Percentiles rank a stretch among this genome's conserved stretches.
These are phyloP conservation scores for Chromoteleia sp. DNA, from an alignment of 2,888 invertebrate species.

Conservation along the genomic window DNA sequence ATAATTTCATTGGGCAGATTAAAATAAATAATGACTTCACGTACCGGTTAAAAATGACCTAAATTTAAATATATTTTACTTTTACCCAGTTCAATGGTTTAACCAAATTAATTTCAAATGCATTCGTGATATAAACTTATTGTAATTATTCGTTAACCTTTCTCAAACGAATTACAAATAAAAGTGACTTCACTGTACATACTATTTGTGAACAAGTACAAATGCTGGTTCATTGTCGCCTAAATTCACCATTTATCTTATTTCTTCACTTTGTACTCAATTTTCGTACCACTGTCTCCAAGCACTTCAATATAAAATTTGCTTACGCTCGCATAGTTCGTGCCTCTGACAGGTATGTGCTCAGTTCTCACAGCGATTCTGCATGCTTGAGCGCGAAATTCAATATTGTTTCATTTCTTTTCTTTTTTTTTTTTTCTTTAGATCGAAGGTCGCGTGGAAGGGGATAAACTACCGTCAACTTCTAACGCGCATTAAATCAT, in stretches of 20 bases:
- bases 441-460: slow-evolving; percentile 41
- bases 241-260: slow-evolving; percentile 2
- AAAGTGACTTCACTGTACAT: too few relatives aligned
- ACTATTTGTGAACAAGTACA: too few relatives aligned
- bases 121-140: too few relatives aligned
- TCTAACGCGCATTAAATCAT: slow-evolving; percentile 37
- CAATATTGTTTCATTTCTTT: slow-evolving; percentile 52
- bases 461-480: slow-evolving; percentile 4
- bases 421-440: slow-evolving; percentile 33
- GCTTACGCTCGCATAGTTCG: slow-evolving; percentile 50
- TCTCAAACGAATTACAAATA: too few relatives aligned
- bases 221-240: too few relatives aligned
- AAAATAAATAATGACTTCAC: too few relatives aligned
- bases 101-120: too few relatives aligned
- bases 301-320: slow-evolving; percentile 23
- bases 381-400: slow-evolving; percentile 55
- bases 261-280: slow-evolving; percentile 1
- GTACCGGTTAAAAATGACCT: too few relatives aligned
- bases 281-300: slow-evolving; percentile 18
- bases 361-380: slow-evolving; percentile 50
- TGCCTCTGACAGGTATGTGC: slow-evolving; percentile 25
- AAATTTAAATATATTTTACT: too few relatives aligned
- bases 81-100: too few relatives aligned
- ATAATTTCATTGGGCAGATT: too few relatives aligned
- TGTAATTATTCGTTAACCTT: too few relatives aligned